A percentile compares a stretch with the other conserved stretches of the same genome.
phyloP scores from a whole-genome alignment of 2,113 vertebrate genomes.

The Acrocephalus kingi region DNA sequence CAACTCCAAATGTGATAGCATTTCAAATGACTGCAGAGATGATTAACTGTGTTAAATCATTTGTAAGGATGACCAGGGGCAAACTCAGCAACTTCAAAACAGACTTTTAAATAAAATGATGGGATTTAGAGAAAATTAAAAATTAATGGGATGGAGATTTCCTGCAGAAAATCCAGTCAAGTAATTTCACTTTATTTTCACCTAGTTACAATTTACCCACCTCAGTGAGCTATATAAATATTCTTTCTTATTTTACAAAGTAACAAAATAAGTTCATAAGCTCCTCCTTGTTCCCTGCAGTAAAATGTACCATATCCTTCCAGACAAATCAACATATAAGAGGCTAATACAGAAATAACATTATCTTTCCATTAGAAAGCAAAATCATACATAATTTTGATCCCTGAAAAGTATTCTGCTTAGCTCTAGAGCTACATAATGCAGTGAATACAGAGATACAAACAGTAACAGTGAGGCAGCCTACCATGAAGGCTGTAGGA shows the following conservation, averaged over 20 bases:
- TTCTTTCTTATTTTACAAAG: not conserved
- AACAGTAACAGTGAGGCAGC: not conserved
- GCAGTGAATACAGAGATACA: not conserved
- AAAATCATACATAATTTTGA: not conserved
- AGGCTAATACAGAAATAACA: not conserved
- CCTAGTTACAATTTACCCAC: not conserved
- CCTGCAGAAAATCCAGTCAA: not conserved
- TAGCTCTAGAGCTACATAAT: not conserved
- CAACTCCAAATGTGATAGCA: not conserved
- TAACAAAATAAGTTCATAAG: not conserved
- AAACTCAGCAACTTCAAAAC: conserved; percentile 30
- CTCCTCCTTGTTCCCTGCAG: not conserved
- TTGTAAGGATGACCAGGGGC: not conserved
- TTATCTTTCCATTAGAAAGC: not conserved
- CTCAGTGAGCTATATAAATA: not conserved
- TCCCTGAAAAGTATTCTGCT: not conserved
- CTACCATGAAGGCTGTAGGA: not conserved
- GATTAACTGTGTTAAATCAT: conserved; percentile 17
- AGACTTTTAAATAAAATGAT: not conserved
- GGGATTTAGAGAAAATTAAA: conserved; percentile 13
- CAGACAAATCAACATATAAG: not conserved
- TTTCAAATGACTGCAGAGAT: conserved; percentile 16
- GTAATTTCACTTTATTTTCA: not conserved
- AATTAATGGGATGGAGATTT: not conserved
- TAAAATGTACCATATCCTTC: not conserved